Base-by-base conservation (phyloP, 2,888 invertebrate species). In the Mamestra brassicae region DNA sequence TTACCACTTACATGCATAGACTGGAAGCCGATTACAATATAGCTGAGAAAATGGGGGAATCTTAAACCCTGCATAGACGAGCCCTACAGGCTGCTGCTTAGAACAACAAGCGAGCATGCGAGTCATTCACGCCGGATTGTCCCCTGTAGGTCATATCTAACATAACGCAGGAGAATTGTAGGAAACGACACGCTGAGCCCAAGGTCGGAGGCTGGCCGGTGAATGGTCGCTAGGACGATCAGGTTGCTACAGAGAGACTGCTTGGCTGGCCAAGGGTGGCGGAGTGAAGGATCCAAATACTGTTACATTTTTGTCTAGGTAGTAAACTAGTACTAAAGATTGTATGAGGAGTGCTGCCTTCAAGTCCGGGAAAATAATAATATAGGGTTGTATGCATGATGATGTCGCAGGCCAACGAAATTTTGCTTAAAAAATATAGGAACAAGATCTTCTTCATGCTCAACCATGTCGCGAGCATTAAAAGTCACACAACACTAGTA, bases 201-300 rank as follows among this genome's bases (percentile, higher is more conserved):
- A 66, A 78, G 80, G 78, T 66, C 66, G 1, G 15, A 54, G 10
- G 11, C 17, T 34, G 4, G 6, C 26, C 13, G 38, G 58, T 38
- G 79, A 70, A 26, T 11, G 61, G 78, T 52, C 38, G 60, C 38
- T 17, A 15, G 58, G 45, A 66, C 45, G 61, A 63, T 63, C 71
- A 45, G 70, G 45, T 78, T 62, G 54, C 78, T 11, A 15, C 13
- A 47, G 42, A 69, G n/a, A n/a, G n/a, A n/a, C 69, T 78, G 62
- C 78, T 42, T 57, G 76, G 17, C 62, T 36, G 50, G 61, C n/a
- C 69, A 76, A 63, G 78, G 50, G 42, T 78, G 42, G 42, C 55
- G 42, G 74, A 54, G 26, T 17, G 26, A 17, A 61, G 36, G 45
- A 47, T n/a, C 45, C n/a, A n/a, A 42, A 54, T 38, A 52, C 17